phyloP scores from a whole-genome alignment of 2,888 invertebrate species.

The Unio delphinus region DNA sequence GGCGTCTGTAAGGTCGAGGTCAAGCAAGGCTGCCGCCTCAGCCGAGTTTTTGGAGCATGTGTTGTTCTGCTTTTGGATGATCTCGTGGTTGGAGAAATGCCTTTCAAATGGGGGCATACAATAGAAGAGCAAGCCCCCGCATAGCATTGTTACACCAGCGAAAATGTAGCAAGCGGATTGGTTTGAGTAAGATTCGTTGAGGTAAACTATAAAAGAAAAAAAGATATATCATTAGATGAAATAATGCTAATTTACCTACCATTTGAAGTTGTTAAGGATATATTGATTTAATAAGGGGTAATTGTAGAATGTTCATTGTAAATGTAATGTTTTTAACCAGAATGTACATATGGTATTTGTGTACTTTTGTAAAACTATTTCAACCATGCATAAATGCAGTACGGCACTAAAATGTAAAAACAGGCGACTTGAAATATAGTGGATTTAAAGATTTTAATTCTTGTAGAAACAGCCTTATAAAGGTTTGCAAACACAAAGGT shows the following conservation, averaged over 20 bases:
- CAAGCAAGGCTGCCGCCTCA: slow-evolving; percentile 62
- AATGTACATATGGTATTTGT: no score
- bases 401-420: no score
- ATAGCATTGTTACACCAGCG: slow-evolving; percentile 58
- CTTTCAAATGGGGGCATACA: slow-evolving; percentile 62
- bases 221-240: not conserved
- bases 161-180: slow-evolving; percentile 61
- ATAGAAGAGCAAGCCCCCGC: slow-evolving; percentile 61
- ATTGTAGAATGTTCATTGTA: no score
- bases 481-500: no score
- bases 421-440: no score
- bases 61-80: slow-evolving; percentile 61
- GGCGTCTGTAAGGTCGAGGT: slow-evolving; percentile 61
- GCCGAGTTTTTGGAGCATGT: slow-evolving; percentile 56
- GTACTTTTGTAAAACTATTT: no score
- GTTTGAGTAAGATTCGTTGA: slow-evolving; percentile 50
- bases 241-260: not conserved
- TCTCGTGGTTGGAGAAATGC: slow-evolving; percentile 63
- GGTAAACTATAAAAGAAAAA: slow-evolving; percentile 56
- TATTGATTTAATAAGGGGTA: not conserved
- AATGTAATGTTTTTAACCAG: no score
- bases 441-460: no score
- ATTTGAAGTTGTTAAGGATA: not conserved
- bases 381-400: no score
- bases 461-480: no score